A percentile compares a stretch with the other conserved stretches of the same genome.
phyloP scores from a whole-genome alignment of 1,140 invertebrate species.

The Eubasilissa regina region DNA sequence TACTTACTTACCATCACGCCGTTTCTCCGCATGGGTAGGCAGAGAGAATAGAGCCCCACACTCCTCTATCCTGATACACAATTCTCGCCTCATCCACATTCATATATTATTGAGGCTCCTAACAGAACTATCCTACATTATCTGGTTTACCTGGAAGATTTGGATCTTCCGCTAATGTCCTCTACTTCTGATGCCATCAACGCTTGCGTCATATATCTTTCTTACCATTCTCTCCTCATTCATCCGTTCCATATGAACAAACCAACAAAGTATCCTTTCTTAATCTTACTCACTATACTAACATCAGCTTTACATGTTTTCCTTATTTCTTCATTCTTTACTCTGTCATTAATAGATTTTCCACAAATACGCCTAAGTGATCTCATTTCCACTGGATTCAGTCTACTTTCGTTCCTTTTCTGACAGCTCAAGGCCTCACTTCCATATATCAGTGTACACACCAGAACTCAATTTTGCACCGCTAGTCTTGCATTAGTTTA shows the following conservation, averaged over 20 bases:
- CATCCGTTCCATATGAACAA: not conserved
- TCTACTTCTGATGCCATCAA: not conserved
- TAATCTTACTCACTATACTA: not conserved
- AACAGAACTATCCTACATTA: not conserved
- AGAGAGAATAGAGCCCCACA: not conserved
- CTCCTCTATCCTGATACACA: not conserved
- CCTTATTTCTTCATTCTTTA: not conserved
- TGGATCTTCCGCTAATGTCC: not conserved
- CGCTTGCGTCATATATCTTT: not conserved
- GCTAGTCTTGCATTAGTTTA: too few species aligned
- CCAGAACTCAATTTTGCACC: too few species aligned
- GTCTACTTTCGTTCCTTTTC: too few species aligned
- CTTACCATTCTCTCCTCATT: constrained; percentile 9
- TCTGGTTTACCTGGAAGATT: not conserved
- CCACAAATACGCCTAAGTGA: too few species aligned
- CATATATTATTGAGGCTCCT: not conserved
- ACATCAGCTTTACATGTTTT: not conserved
- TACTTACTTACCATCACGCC: not conserved
- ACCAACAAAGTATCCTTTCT: not conserved
- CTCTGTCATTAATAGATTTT: not conserved
- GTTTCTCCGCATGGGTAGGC: not conserved
- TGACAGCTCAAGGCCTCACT: too few species aligned
- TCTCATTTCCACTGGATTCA: too few species aligned
- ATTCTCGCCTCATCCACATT: not conserved
- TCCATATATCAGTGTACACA: too few species aligned